Evolutionary conservation across 2,888 invertebrate species (phyloP).

Genomic region (Torymus aiolomorphi): DNA sequence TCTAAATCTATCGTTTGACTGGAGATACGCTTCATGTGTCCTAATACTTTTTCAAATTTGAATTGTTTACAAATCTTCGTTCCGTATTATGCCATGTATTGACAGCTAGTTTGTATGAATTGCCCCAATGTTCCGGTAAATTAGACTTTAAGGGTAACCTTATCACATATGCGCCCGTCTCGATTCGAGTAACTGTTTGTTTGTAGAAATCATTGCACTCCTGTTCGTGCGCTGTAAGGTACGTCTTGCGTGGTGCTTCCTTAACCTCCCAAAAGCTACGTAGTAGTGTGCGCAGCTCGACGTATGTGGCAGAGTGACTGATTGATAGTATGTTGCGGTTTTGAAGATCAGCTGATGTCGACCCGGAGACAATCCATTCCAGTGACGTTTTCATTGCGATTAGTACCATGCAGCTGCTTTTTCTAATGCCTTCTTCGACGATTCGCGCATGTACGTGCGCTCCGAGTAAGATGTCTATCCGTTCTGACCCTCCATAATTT

Average conservation of each 20-base stretch:
- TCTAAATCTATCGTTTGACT: not conserved
- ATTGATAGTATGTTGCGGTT: too few relatives aligned
- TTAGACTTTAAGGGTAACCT: too few relatives aligned
- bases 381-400: conserved; percentile 9
- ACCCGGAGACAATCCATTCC: conserved; percentile 2
- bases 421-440: not conserved
- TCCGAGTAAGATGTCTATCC: not conserved
- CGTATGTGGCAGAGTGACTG: too few relatives aligned
- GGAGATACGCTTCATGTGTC: not conserved
- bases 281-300: too few relatives aligned
- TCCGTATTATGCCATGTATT: not conserved
- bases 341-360: too few relatives aligned
- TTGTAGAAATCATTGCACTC: conserved; percentile 7
- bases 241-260: not conserved
- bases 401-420: not conserved
- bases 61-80: not conserved
- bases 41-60: not conserved
- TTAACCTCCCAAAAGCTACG: too few relatives aligned
- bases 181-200: too few relatives aligned
- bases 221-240: not conserved
- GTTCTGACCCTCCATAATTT: not conserved
- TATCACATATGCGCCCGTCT: not conserved
- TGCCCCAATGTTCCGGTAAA: too few relatives aligned
- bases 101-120: not conserved
- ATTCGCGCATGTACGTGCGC: not conserved